Conservation (phyloP, 2,113 vertebrate genomes). For the Caracal caracal region DNA sequence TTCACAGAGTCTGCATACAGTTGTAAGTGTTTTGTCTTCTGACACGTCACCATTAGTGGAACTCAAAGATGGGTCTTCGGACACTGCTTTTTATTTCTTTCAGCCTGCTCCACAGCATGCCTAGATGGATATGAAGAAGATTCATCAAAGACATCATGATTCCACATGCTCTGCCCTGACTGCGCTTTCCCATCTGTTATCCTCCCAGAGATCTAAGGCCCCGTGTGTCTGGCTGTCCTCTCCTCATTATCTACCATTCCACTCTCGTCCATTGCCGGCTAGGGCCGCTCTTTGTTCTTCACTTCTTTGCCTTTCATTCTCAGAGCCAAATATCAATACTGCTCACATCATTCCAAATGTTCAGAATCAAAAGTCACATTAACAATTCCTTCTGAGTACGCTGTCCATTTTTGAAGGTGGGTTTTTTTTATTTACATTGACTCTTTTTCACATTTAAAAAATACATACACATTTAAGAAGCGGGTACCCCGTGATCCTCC, state of each 20-base stretch:
- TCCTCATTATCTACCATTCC: conserved; percentile 77
- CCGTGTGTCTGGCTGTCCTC: conserved; percentile 47
- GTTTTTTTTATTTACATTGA: conserved; percentile 60
- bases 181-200: conserved; percentile 74
- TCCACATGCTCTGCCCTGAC: conserved; percentile 68
- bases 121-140: conserved; percentile 34
- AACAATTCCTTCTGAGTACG: conserved; percentile 69
- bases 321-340: conserved; percentile 70
- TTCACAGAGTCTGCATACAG: background rate
- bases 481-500: conserved; percentile 12
- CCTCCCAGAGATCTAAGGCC: conserved; percentile 79
- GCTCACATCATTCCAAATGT: conserved; percentile 41
- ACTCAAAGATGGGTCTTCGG: conserved; percentile 33
- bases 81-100: conserved; percentile 51
- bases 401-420: conserved; percentile 31
- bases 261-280: conserved; percentile 39
- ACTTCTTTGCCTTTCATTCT: conserved; percentile 78
- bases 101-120: conserved; percentile 9
- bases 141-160: conserved; percentile 78
- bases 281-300: conserved; percentile 77
- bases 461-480: background rate
- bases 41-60: background rate
- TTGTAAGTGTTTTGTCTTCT: conserved; percentile 16
- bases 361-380: conserved; percentile 67
- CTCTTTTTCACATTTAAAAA: conserved; percentile 50